phyloP scores from a whole-genome alignment of 2,113 vertebrate genomes.

The Centropus bengalensis region DNA sequence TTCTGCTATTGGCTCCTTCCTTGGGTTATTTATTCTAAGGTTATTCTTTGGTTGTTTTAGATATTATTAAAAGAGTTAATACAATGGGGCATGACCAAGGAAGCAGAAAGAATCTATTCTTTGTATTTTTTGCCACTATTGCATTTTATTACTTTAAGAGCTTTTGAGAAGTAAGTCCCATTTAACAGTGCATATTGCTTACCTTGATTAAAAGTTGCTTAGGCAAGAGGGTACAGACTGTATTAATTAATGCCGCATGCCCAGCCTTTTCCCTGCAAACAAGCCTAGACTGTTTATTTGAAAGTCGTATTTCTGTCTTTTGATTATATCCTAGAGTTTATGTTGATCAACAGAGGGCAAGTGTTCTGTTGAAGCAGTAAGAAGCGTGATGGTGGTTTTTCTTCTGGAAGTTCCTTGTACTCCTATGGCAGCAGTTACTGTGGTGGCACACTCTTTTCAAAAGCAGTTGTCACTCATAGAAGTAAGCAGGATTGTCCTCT shows the following conservation, averaged over 20 bases:
- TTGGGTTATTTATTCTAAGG: not conserved
- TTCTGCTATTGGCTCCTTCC: not conserved
- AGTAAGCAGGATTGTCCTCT: not conserved
- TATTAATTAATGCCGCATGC: not conserved
- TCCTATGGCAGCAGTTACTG: not conserved
- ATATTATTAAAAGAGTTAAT: not conserved
- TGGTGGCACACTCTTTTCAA: not conserved
- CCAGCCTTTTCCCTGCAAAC: not conserved
- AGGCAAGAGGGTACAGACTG: not conserved
- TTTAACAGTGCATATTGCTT: not conserved
- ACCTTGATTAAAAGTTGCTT: slow-evolving; percentile 15
- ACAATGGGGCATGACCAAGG: not conserved
- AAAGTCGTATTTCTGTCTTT: not conserved
- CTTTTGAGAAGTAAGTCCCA: not conserved
- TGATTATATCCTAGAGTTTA: not conserved
- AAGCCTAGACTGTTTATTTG: not conserved
- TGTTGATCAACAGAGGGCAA: not conserved
- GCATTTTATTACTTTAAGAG: not conserved
- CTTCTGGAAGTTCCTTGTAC: not conserved
- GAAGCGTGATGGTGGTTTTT: not conserved
- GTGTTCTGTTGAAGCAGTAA: not conserved
- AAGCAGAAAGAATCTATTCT: not conserved
- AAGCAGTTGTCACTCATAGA: not conserved
- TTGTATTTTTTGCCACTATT: not conserved
- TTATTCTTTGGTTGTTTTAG: not conserved